These are phyloP conservation scores for Lasioglossum pauxillum DNA, from an alignment of 2,888 invertebrate species.

Conservation along the genomic window DNA sequence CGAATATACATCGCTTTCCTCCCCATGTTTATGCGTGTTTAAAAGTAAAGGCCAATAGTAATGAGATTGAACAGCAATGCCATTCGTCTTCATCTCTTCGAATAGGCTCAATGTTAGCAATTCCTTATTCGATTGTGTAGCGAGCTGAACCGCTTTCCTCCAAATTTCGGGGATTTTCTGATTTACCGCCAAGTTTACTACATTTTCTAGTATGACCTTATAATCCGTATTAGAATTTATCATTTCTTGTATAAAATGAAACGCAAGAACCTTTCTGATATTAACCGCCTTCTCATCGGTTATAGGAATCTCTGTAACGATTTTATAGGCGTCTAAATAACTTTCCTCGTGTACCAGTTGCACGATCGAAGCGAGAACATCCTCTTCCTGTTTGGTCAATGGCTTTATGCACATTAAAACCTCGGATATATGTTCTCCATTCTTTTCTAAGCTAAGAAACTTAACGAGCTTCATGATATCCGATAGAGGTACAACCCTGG, in stretches of 20 bases:
- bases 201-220: slow-evolving; percentile 79
- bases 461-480: slow-evolving; percentile 86
- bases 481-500: slow-evolving; percentile 69
- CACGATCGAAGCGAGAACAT: slow-evolving; percentile 83
- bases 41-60: slow-evolving; percentile 89
- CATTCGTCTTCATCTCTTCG: slow-evolving; percentile 83
- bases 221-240: slow-evolving; percentile 85
- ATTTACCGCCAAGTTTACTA: slow-evolving; percentile 72
- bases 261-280: slow-evolving; percentile 74
- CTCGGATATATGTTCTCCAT: slow-evolving; percentile 81
- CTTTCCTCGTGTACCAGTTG: slow-evolving; percentile 86
- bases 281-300: not conserved
- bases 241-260: slow-evolving; percentile 86
- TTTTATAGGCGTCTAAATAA: slow-evolving; percentile 85
- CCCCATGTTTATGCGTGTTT: slow-evolving; percentile 84
- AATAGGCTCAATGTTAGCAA: slow-evolving; percentile 85
- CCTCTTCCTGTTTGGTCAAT: slow-evolving; percentile 64
- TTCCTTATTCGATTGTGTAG: slow-evolving; percentile 85
- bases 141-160: slow-evolving; percentile 86
- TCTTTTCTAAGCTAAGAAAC: slow-evolving; percentile 80
- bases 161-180: slow-evolving; percentile 80
- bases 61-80: slow-evolving; percentile 86
- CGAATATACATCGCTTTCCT: slow-evolving; percentile 87
- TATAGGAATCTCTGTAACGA: slow-evolving; percentile 82
- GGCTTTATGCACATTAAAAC: slow-evolving; percentile 82